Base-by-base conservation (phyloP, 2,113 vertebrate genomes). In the Nycticorax nycticorax region DNA sequence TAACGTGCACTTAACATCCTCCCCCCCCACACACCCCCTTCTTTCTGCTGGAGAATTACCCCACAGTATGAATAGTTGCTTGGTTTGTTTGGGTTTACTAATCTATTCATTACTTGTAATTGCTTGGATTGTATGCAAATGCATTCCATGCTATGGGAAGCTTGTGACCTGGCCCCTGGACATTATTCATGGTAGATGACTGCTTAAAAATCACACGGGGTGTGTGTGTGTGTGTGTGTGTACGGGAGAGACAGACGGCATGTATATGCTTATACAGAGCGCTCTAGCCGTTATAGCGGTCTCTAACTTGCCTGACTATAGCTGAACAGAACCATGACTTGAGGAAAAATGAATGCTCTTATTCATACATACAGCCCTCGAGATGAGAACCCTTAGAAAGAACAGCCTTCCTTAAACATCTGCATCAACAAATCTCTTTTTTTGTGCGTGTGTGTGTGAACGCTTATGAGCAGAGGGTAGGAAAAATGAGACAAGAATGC, bases 281-380 rank as follows among this genome's bases (percentile, higher is more conserved):
- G 33, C 47, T 15, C 17, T 0, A 3, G 20, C 2, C 21, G 0
- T 6, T 2, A 0, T 6, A 37, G 8, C 15, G 0, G 56, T 32
- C 9, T 2, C 55, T 3, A 18, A 5, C 24, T 14, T 2, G 0
- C 7, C 30, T 17, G 17, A 13, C 43, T 12, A 5, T 1, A 28
- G 72, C 71, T 10, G 12, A 73, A 30, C 33, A 3, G 41, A 43
- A 4, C 55, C n/a, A 6, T 0, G 35, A 77, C 37, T 0, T 4
- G 37, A 55, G 75, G 41, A 23, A 45, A 81, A 92, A 82, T 32
- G 32, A 66, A 9, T 1, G 1, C 47, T 66, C 24, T 12, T 48
- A 3, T 24, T 73, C 63, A 69, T 3, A 21, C 83, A 2, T 4
- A 9, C 47, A 55, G 50, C 73, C 55, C 45, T 37, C 1, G 14